Evolutionary conservation across 2,113 vertebrate genomes (phyloP).

Genomic region (Epinephelus fuscoguttatus): DNA sequence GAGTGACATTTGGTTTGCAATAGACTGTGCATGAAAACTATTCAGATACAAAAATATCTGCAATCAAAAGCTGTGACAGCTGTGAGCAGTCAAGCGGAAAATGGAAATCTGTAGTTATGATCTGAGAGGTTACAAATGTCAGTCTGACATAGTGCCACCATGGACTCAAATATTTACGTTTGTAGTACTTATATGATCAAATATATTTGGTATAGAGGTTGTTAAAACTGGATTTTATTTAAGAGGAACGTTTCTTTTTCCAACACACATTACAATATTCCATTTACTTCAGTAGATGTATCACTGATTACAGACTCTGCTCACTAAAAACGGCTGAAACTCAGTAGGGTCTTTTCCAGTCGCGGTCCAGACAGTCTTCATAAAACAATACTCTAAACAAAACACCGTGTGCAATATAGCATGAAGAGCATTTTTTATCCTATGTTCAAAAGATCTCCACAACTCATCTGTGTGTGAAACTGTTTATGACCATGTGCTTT

Average conservation of each 20-base stretch:
- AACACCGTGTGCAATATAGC: neutral
- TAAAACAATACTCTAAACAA: neutral
- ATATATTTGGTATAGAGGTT: neutral
- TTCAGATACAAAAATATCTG: conserved; percentile 18
- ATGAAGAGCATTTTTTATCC: neutral
- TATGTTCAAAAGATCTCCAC: neutral
- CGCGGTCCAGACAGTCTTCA: neutral
- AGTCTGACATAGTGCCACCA: neutral
- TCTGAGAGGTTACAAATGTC: conserved; percentile 8
- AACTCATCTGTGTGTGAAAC: no score
- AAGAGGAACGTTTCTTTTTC: neutral
- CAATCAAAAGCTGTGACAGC: conserved; percentile 31
- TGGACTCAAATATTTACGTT: neutral
- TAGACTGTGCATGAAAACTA: conserved; percentile 23
- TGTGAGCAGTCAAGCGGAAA: conserved; percentile 44
- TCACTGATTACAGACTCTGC: neutral
- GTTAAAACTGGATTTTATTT: neutral
- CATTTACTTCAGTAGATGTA: neutral
- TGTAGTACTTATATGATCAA: neutral
- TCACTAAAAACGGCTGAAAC: neutral
- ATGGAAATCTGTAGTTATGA: conserved; percentile 46
- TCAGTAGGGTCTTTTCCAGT: neutral
- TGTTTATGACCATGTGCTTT: no score
- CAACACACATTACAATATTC: neutral
- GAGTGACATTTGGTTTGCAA: neutral